Base-by-base conservation (phyloP, 2,797 vertebrate species). In the Sebastes flavidus region DNA sequence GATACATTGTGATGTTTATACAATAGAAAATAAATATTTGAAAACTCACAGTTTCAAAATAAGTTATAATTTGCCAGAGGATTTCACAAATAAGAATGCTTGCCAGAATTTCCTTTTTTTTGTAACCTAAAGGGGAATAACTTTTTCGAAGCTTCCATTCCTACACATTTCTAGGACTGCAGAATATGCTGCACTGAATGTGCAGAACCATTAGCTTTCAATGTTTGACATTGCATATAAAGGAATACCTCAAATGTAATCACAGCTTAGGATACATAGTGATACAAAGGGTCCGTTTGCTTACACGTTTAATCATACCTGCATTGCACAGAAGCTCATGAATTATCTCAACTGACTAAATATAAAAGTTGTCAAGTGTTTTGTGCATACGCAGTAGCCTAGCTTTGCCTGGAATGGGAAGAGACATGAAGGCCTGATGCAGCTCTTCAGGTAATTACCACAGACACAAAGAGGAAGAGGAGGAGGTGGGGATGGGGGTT, bases 371-470 rank as follows among this genome's bases (percentile, higher is more conserved):
- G 83, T 88, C 75, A 84, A 94, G 93, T 91, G 85, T 88, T 93
- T 90, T 83, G 84, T 84, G 83, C 86, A 73, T 59, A 82, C 62
- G 27, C 86, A 63, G 81, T 62, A 81, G 71, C 78, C 79, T 68
- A 75, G 86, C 77, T 89, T 88, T 85, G 72, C 85, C 71, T 90
- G 80, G 69, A 87, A 89, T 80, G 86, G 91, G 82, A 86, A 86
- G 88, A 89, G 91, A 85, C 82, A 80, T 59, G 84, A 85, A 87
- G 87, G 90, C 88, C 88, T 88, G 86, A 94, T 92, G 91, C 90
- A 87, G 91, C 94, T 91, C 93, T 94, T 91, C 89, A 93, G 89
- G 94, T 95, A 94, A 94, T 95, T 94, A 94, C 89, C 82, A 49
- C 85, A 87, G 89, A 91, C 86, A 90, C 81, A 91, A 80, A 87